Evolutionary conservation across 2,888 invertebrate genomes (phyloP), one percentile per base, ranked within the genome.

Genomic region (Crepidodera aurea): DNA sequence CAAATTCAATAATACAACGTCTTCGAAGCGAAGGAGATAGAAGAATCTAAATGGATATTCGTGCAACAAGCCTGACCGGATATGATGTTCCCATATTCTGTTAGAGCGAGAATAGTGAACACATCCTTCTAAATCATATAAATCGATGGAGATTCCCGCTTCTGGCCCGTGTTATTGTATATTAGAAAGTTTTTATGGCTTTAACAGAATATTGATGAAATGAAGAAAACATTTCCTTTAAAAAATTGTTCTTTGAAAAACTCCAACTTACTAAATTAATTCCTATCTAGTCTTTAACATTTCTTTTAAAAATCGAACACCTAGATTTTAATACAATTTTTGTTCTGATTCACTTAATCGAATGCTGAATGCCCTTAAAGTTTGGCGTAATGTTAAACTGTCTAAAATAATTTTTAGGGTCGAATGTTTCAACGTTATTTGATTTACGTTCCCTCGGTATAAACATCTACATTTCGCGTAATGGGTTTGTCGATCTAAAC

Each of bases 1-100:
- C 80, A 79, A 81, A 81, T 81, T 81, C 80, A 81, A 81, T 81
- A 81, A 80, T 79, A 77, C 79, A 81, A 78, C 64, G 57, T 65
- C 61, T 66, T 66, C 65, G 39, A 51, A 58, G 59, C 48, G 59
- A 55, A 63, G 60, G 67, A 66, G 69, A 70, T 64, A 66, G 69
- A 69, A 67, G 70, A 65, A 70, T 73, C 69, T 65, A 39, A 68
- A 69, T 62, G 65, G 66, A 69, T 73, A 69, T 69, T 71, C 67
- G 69, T 62, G 64, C 62, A 65, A 67, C 64, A 59, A 62, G 62
- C 54, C 60, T 55, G 67, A 62, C 69, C 64, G 66, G 64, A 65
- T 70, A 73, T 72, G 71, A 73, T 73, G 69, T 71, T 72, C 64
- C 71, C 72, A 69, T 72, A 67, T 71, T 70, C 71, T 69, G 64